Evolutionary conservation across 2,888 invertebrate species (phyloP).

Genomic region (Venusia cambrica): DNA sequence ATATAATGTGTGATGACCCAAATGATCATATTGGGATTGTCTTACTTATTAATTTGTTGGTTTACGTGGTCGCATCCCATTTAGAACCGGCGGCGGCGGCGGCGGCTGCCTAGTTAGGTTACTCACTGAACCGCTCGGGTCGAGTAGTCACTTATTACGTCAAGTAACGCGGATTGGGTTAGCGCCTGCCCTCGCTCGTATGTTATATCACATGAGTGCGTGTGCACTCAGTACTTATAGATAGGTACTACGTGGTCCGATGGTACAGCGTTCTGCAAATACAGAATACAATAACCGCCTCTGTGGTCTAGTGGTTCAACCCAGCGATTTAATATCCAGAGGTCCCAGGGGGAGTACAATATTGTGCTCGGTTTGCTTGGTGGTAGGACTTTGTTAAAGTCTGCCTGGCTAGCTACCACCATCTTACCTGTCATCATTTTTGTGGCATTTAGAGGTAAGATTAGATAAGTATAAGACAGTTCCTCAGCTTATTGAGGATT

Average conservation of each 20-base stretch:
- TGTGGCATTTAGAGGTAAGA: too few species aligned
- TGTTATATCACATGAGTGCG: conserved; percentile 61
- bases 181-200: conserved; percentile 54
- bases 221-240: too few species aligned
- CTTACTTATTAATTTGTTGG: conserved; percentile 20
- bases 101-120: too few species aligned
- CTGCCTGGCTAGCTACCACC: too few species aligned
- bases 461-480: too few species aligned
- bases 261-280: conserved; percentile 30
- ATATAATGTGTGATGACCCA: conserved; percentile 6
- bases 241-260: conserved; percentile 43
- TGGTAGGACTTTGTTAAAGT: too few species aligned
- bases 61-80: conserved; percentile 47
- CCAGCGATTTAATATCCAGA: too few species aligned
- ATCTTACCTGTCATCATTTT: too few species aligned
- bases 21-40: conserved; percentile 20
- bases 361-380: too few species aligned
- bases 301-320: too few species aligned
- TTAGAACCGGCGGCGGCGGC: conserved; percentile 64
- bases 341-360: too few species aligned
- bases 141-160: conserved; percentile 47
- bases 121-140: conserved; percentile 36
- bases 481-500: too few species aligned
- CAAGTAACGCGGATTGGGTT: conserved; percentile 67
- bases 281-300: conserved; percentile 26